Percentiles rank a stretch among this genome's conserved stretches.
phyloP scores from a whole-genome alignment of 2,113 vertebrate species.

The Tiliqua scincoides region DNA sequence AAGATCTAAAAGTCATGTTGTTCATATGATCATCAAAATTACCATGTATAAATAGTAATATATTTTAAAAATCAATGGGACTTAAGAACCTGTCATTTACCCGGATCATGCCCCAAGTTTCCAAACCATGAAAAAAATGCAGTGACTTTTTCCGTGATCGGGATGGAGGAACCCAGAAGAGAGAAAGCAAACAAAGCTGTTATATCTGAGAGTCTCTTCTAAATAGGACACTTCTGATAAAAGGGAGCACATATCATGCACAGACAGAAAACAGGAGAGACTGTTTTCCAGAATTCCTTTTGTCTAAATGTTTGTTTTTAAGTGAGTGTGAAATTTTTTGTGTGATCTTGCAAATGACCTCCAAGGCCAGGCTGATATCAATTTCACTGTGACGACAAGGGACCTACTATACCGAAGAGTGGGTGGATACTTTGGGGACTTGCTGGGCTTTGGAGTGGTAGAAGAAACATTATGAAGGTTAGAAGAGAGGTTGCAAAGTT shows the following conservation, averaged over 20 bases:
- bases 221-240: background rate
- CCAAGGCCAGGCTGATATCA: background rate
- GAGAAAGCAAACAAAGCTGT: background rate
- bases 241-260: background rate
- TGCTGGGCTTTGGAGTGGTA: background rate
- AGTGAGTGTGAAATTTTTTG: background rate
- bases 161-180: background rate
- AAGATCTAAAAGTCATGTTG: background rate
- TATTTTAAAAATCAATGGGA: background rate
- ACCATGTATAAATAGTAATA: too few species aligned
- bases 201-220: background rate
- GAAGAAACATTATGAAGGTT: background rate
- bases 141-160: background rate
- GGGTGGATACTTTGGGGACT: background rate
- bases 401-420: background rate
- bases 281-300: background rate
- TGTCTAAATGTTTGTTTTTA: constrained; percentile 10
- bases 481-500: background rate
- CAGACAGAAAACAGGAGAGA: background rate
- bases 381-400: background rate
- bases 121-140: background rate
- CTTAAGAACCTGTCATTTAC: background rate
- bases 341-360: background rate
- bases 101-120: background rate
- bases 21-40: background rate